Evolutionary conservation across 1,140 invertebrate genomes (phyloP).

Genomic region (Parapsyche elsis): DNA sequence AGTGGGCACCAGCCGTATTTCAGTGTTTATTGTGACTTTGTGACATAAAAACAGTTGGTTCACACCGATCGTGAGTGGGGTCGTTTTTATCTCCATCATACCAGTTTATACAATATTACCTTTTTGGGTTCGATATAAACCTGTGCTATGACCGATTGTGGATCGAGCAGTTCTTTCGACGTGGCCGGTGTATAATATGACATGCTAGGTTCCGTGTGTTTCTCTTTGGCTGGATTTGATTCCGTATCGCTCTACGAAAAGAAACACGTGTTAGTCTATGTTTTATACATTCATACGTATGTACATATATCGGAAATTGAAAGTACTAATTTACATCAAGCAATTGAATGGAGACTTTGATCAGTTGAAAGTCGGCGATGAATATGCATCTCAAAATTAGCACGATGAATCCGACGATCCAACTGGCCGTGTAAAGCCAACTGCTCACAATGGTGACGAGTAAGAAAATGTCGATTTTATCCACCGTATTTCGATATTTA

Average conservation of each 20-base stretch:
- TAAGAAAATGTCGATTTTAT: slow-evolving; percentile 57
- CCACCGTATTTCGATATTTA: slow-evolving; percentile 8
- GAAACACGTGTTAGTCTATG: background rate
- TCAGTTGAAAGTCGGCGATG: slow-evolving; percentile 63
- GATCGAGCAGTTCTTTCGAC: slow-evolving; percentile 1
- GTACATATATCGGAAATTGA: background rate
- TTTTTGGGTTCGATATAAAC: slow-evolving; percentile 9
- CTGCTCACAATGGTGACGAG: slow-evolving; percentile 59
- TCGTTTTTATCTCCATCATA: no score
- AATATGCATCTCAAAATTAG: slow-evolving; percentile 59
- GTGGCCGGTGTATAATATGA: slow-evolving; percentile 25
- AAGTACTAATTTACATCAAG: slow-evolving; percentile 49
- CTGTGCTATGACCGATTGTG: background rate
- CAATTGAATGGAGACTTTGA: slow-evolving; percentile 60
- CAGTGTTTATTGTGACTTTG: no score
- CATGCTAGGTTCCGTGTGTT: background rate
- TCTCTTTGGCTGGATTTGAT: background rate
- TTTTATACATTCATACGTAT: slow-evolving; percentile 6
- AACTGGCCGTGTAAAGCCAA: slow-evolving; percentile 64
- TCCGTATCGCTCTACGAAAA: background rate
- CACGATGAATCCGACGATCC: slow-evolving; percentile 60
- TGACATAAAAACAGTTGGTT: no score
- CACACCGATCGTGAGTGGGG: no score
- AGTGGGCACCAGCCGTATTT: no score
- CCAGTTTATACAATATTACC: background rate